Evolutionary conservation across 2,888 invertebrate species (phyloP).

Genomic region (Dysmachus trigonus): DNA sequence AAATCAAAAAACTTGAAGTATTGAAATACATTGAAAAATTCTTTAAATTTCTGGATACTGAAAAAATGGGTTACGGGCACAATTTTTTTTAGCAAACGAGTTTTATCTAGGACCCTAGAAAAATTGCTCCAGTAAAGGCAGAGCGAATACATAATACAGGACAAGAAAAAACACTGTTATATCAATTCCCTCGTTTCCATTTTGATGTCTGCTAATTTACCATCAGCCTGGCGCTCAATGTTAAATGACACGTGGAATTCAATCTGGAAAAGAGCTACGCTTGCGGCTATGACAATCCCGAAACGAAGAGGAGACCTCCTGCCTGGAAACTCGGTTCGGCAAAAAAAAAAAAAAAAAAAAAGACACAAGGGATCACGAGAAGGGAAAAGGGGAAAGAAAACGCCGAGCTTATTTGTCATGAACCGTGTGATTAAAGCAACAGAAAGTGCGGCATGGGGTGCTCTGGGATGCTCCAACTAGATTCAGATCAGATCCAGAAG

Average conservation of each 20-base stretch:
- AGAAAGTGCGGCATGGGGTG: not conserved
- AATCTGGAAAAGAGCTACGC: not conserved
- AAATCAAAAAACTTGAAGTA: too few species aligned
- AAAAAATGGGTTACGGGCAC: not conserved
- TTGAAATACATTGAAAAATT: too few species aligned
- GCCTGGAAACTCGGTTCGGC: not conserved
- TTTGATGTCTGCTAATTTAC: not conserved
- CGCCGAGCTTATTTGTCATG: constrained; percentile 11
- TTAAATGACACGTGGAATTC: constrained; percentile 10
- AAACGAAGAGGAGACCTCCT: not conserved
- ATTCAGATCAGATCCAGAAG: not conserved
- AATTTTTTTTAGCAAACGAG: not conserved
- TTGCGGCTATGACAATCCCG: not conserved
- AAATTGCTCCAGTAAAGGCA: not conserved
- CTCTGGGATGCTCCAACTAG: not conserved
- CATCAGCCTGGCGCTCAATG: not conserved
- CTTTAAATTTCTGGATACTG: too few species aligned
- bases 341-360: not conserved
- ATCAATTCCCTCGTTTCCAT: not conserved
- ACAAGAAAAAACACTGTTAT: not conserved
- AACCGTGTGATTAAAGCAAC: constrained; percentile 30
- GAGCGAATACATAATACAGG: not conserved
- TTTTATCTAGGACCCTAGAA: not conserved
- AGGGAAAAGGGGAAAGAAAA: not conserved
- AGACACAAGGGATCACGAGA: not conserved